A percentile compares a stretch with the other conserved stretches of the same genome.
Evolutionary conservation across 2,797 vertebrate genomes (phyloP).

Genomic region (Tachyglossus aculeatus): DNA sequence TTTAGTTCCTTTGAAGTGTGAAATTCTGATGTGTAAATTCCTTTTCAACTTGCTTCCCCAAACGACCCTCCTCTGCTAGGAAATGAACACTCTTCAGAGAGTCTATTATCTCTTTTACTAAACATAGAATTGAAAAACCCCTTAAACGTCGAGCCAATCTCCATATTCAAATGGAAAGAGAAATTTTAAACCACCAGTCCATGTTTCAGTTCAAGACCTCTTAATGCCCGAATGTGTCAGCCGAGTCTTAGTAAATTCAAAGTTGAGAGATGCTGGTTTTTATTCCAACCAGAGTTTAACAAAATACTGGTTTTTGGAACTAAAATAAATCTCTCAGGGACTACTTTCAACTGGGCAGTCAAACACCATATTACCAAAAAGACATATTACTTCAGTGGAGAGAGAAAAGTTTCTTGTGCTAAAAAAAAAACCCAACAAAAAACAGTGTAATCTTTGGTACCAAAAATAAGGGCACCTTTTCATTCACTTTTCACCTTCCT

Average conservation of each 20-base stretch:
- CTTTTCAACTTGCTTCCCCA: constrained; percentile 18
- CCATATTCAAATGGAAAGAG: constrained; percentile 1
- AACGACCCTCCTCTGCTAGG: not conserved
- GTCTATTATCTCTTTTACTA: constrained; percentile 6
- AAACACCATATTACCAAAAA: constrained; percentile 46
- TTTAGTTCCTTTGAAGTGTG: constrained; percentile 22
- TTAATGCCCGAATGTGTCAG: constrained; percentile 16
- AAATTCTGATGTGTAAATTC: constrained; percentile 12
- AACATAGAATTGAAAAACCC: not conserved
- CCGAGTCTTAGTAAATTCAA: constrained; percentile 32
- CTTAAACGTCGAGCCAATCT: not conserved
- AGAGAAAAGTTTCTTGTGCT: constrained; percentile 37
- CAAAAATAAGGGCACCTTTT: constrained; percentile 70
- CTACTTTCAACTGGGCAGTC: constrained; percentile 39
- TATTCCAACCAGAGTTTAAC: constrained; percentile 43
- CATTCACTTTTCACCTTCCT: constrained; percentile 42
- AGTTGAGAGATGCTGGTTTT: constrained; percentile 15
- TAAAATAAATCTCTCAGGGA: constrained; percentile 29
- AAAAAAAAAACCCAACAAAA: no score
- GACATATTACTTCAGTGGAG: constrained; percentile 39
- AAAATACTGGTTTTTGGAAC: constrained; percentile 26
- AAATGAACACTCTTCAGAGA: not conserved
- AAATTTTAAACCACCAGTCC: not conserved
- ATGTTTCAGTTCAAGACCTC: constrained; percentile 11
- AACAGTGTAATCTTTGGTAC: constrained; percentile 81